Evolutionary conservation across 2,888 invertebrate species (phyloP), one percentile per base, ranked within the genome.

Genomic region (Elmis aenea): DNA sequence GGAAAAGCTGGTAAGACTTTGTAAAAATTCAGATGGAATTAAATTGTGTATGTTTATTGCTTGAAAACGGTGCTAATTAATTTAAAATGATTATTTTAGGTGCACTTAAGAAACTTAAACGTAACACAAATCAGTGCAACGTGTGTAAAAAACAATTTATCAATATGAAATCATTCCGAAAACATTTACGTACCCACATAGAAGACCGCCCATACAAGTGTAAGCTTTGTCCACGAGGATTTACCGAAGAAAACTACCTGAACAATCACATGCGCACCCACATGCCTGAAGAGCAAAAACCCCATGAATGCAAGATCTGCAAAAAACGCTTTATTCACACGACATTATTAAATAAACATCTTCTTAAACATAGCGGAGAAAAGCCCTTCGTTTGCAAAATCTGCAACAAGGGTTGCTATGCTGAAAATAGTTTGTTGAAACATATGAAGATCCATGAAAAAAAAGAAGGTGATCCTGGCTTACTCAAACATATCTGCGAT

Each of bases 381-480:
- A 70, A 70, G 41, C 69, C 70, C 1, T 69, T 69, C 48, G 61
- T 71, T n/a, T 70, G 70, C 48, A 68, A 68, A 42, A 58, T 63
- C 26, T 65, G 65, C 42, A 68, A 67, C 46, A 69, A 69, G 40
- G 69, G 62, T 3, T 64, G 64, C 35, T 68, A 66, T 33, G 69
- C 69, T 2, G 69, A 68, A 50, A 69, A 69, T 43, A 69, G 69
- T 48, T 45, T 69, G 18, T 46, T 68, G 31, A 69, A 69, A 49
- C 69, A 69, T 38, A 69, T 69, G 69, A 68, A 68, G 45, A 69
- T 69, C 12, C 69, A 69, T 21, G 68, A 68, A 45, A 67, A 67
- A 43, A 67, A 66, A 47, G 67, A 68, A 49, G 69, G 68, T 1
- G 69, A 69, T 56, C 67, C 67, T 2, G 67, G 61, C 2, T 45